Conservation (phyloP, 2,113 vertebrate genomes). For the Tonatia bakeri region DNA sequence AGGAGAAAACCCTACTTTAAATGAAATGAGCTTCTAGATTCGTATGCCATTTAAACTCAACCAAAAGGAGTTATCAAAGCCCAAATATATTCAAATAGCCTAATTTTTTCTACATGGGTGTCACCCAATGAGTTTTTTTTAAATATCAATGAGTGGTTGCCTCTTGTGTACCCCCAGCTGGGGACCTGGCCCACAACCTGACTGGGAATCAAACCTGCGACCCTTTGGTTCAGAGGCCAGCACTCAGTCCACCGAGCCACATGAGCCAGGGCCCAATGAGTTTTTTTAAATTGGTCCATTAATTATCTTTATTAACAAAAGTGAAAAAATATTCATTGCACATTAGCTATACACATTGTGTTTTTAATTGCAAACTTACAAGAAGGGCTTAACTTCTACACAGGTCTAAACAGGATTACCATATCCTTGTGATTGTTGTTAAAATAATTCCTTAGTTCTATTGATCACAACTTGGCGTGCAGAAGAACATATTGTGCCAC, state of each 20-base stretch:
- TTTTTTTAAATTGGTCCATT: not conserved
- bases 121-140: not conserved
- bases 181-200: too few species aligned
- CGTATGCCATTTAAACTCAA: not conserved
- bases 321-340: not conserved
- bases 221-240: too few species aligned
- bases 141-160: too few species aligned
- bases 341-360: not conserved
- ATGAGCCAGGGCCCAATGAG: too few species aligned
- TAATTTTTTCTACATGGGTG: not conserved
- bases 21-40: not conserved
- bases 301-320: not conserved
- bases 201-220: too few species aligned
- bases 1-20: not conserved
- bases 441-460: conserved; percentile 16
- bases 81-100: not conserved
- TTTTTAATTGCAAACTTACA: not conserved
- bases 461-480: not conserved
- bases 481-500: not conserved
- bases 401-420: not conserved
- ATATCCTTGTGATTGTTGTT: not conserved
- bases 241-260: too few species aligned
- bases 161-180: too few species aligned
- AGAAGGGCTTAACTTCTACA: not conserved
- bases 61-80: not conserved